Conservation (phyloP, 2,113 vertebrate genomes). For the Ploceus nigricollis region DNA sequence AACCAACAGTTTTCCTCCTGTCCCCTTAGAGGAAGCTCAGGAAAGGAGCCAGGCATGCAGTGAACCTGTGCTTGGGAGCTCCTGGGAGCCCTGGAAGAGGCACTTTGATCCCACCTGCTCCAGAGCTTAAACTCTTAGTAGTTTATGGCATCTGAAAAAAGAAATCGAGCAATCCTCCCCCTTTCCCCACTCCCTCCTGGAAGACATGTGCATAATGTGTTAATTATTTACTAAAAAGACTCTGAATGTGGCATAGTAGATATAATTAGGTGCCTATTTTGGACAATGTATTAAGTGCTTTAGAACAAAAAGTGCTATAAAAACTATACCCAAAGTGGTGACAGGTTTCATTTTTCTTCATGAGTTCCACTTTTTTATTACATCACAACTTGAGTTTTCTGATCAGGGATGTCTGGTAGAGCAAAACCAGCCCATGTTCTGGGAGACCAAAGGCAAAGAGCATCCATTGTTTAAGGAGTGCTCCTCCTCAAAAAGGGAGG, state of each 20-base stretch:
- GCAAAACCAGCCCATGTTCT: neutral
- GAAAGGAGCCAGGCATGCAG: neutral
- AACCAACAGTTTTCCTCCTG: neutral
- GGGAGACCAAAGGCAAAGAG: neutral
- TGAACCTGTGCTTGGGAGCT: neutral
- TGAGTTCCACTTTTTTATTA: neutral
- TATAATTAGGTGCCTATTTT: neutral
- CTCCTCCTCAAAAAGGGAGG: neutral
- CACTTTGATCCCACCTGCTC: neutral
- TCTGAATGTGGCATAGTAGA: neutral
- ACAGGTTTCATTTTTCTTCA: neutral
- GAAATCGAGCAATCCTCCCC: neutral
- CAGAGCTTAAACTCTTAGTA: neutral
- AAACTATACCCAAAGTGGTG: neutral
- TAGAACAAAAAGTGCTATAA: constrained; percentile 56
- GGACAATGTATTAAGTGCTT: constrained; percentile 18
- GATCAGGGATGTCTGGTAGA: neutral
- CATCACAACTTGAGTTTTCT: neutral
- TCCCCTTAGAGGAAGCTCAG: neutral
- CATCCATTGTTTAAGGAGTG: neutral
- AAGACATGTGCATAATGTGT: neutral
- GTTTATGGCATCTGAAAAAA: neutral
- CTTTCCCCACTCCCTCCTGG: neutral
- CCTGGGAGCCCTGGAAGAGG: neutral
- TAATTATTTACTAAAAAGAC: neutral